Evolutionary conservation across 2,888 invertebrate species (phyloP), one percentile per base, ranked within the genome.

Genomic region (Meiosimyza decipiens): DNA sequence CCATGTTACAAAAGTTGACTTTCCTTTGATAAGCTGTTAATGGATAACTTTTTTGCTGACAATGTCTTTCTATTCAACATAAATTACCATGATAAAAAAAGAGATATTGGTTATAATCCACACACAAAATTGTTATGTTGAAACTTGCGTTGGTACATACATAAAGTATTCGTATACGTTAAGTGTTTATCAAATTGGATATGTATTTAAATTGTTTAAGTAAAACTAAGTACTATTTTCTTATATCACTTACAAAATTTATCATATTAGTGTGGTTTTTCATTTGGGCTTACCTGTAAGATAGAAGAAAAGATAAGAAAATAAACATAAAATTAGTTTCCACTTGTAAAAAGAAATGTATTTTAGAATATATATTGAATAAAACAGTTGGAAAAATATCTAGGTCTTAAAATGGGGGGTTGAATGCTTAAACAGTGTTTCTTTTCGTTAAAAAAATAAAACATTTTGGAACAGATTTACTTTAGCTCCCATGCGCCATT

Each of bases 221-320:
- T 55, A 22, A 22, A 22, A 22, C 22, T 55, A n/a, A 22, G 13
- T 55, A 9, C 22, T 52, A 52, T 52, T 2, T 47, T 47, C 62
- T 33, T 16, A 47, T 40, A n/a, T 47, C 16, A 70, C 62, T 70
- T 70, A 70, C 69, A 16, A 40, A 9, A 70, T n/a, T 28, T 64
- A 9, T n/a, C 28, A 9, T 33, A 33, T 60, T 7, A 28, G 40
- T 22, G 15, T 16, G 52, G 22, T 50, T 4, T 15, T 62, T 55
- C 40, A 55, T 40, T 59, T 33, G 15, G 52, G 63, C 70, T 70
- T 22, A 70, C 70, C 70, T 70, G 70, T 51, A 69, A 69, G 28
- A 28, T 22, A 16, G 33, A 60, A 62, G 47, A 70, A 54, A 22
- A 62, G 22, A 50, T 28, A 59, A 51, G 28, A n/a, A 59, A n/a